phyloP scores from a whole-genome alignment of 1,140 invertebrate genomes.

The Drosophila ficusphila region DNA sequence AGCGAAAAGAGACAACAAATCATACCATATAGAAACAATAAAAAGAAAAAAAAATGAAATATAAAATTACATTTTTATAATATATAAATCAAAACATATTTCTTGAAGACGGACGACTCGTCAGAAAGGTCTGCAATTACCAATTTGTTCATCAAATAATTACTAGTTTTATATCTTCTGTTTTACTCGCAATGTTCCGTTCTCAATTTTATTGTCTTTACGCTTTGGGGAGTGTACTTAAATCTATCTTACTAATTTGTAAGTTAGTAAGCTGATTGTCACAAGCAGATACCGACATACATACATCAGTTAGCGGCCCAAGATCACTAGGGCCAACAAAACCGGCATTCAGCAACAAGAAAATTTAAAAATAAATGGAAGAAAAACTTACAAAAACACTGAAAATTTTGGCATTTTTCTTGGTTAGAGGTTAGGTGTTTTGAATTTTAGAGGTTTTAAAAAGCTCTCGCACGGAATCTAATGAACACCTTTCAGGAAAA shows the following conservation, averaged over 20 bases:
- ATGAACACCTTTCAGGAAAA: no score
- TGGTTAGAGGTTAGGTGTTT: constrained; percentile 1
- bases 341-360: constrained; percentile 39
- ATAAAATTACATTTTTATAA: constrained; percentile 32
- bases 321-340: constrained; percentile 11
- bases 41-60: constrained; percentile 30
- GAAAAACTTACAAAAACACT: constrained; percentile 24
- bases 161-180: not conserved
- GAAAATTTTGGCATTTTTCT: constrained; percentile 22
- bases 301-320: constrained; percentile 21
- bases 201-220: constrained; percentile 4
- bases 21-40: constrained; percentile 40
- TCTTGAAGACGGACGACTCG: constrained; percentile 2
- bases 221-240: not conserved
- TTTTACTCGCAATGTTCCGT: not conserved
- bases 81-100: constrained; percentile 15
- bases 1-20: constrained; percentile 7
- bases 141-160: not conserved
- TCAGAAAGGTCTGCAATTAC: not conserved
- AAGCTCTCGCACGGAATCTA: no score
- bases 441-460: no score
- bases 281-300: constrained; percentile 6
- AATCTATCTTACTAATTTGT: not conserved
- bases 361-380: constrained; percentile 68
- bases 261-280: not conserved